These are phyloP conservation scores for Saimiri boliviensis DNA, from an alignment of 2,113 vertebrate species.

Conservation along the genomic window DNA sequence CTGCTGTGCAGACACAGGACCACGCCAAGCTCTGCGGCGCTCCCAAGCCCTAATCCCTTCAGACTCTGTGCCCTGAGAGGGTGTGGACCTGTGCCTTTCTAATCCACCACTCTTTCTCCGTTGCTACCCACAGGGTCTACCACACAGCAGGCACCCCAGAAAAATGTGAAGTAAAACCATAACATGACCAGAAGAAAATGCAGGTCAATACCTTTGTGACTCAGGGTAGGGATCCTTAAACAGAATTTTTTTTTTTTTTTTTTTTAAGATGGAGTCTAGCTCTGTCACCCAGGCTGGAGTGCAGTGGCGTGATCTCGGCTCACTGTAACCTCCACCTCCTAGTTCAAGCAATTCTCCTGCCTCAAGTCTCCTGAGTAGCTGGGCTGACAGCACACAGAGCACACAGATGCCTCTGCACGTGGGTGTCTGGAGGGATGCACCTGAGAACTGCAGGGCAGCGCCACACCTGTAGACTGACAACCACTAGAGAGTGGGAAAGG, in stretches of 20 bases:
- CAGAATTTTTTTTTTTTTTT: neutral
- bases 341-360: neutral
- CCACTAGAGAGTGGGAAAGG: accelerated
- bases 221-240: neutral
- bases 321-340: neutral
- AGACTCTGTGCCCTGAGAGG: neutral
- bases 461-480: neutral
- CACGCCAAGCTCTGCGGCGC: neutral
- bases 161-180: neutral
- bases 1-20: neutral
- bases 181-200: neutral
- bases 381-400: neutral
- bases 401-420: accelerated
- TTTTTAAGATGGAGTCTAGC: neutral
- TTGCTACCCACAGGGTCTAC: neutral
- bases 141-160: neutral
- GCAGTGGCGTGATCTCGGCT: no score
- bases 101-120: neutral
- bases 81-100: neutral
- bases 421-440: neutral
- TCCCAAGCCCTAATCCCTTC: no score
- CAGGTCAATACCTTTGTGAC: neutral
- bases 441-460: neutral
- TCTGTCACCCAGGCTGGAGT: neutral
- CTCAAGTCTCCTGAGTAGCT: neutral